Evolutionary conservation across 2,797 vertebrate genomes (phyloP).

Genomic region (Cyprinodon diabolis): DNA sequence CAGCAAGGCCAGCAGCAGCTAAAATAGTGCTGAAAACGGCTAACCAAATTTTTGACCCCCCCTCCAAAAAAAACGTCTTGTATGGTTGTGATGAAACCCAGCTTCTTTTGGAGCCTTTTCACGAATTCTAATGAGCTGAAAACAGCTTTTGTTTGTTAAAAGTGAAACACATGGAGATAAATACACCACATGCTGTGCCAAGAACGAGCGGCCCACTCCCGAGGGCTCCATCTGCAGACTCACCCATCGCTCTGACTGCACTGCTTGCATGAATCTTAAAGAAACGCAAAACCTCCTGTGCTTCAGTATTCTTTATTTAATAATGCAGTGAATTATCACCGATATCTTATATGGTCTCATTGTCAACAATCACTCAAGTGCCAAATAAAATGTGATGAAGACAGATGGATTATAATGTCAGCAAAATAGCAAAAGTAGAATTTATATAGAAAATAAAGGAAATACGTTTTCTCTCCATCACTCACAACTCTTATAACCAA

Average conservation of each 20-base stretch:
- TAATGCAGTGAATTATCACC: constrained; percentile 72
- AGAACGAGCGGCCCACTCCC: constrained; percentile 4
- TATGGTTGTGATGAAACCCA: constrained; percentile 10
- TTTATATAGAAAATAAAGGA: constrained; percentile 31
- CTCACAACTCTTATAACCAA: constrained; percentile 49
- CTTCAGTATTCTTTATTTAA: constrained; percentile 82
- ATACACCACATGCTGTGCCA: background rate
- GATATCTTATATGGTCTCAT: constrained; percentile 67
- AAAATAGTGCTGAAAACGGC: constrained; percentile 22
- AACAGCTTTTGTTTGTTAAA: background rate
- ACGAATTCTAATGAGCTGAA: constrained; percentile 3
- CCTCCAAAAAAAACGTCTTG: background rate
- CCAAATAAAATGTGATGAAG: constrained; percentile 77
- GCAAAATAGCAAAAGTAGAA: constrained; percentile 35
- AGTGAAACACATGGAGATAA: background rate
- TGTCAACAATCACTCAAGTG: constrained; percentile 79
- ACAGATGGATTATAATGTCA: constrained; percentile 51
- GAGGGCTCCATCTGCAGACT: constrained; percentile 1
- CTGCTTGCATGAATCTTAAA: constrained; percentile 19
- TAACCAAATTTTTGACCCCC: background rate
- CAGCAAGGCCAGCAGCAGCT: background rate
- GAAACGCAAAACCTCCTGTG: constrained; percentile 54
- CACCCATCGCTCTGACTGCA: constrained; percentile 19
- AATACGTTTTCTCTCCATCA: constrained; percentile 35
- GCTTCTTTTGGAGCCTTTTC: background rate